These are phyloP conservation scores for Macrobrachium nipponense DNA, from an alignment of 1,140 invertebrate genomes.

Conservation along the genomic window DNA sequence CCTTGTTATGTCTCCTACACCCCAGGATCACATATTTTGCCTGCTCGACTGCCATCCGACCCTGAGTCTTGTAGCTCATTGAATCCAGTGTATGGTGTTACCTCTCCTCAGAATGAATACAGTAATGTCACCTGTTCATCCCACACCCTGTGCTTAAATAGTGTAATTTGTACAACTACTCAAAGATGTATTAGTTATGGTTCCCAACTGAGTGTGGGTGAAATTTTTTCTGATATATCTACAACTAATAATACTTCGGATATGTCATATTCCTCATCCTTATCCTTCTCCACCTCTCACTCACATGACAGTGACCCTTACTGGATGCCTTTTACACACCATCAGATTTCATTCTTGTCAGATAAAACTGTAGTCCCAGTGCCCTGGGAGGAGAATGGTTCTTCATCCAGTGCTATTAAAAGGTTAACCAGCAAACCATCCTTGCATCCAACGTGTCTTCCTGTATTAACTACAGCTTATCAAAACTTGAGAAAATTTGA, in stretches of 20 bases:
- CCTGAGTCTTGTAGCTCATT: neutral
- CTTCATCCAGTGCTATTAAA: no score
- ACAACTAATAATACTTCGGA: neutral
- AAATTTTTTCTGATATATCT: no score
- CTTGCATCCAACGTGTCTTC: no score
- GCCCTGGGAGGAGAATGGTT: neutral
- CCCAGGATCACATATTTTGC: neutral
- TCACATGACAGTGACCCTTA: slow-evolving; percentile 52
- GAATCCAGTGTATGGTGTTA: no score
- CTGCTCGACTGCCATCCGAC: slow-evolving; percentile 7
- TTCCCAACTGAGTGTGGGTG: slow-evolving; percentile 28
- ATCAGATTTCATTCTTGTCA: neutral
- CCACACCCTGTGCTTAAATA: no score
- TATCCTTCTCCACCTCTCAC: slow-evolving; percentile 22
- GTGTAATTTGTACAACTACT: no score
- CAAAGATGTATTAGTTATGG: neutral
- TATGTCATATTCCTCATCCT: slow-evolving; percentile 11
- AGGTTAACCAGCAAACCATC: no score
- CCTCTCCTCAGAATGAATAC: no score
- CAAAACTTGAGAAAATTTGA: no score
- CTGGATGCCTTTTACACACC: slow-evolving; percentile 43
- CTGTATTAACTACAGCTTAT: no score
- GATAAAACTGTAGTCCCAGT: neutral
- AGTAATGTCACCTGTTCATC: no score
- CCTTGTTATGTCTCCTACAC: neutral